phyloP scores from a whole-genome alignment of 2,888 invertebrate species.

The Agriotes lineatus region DNA sequence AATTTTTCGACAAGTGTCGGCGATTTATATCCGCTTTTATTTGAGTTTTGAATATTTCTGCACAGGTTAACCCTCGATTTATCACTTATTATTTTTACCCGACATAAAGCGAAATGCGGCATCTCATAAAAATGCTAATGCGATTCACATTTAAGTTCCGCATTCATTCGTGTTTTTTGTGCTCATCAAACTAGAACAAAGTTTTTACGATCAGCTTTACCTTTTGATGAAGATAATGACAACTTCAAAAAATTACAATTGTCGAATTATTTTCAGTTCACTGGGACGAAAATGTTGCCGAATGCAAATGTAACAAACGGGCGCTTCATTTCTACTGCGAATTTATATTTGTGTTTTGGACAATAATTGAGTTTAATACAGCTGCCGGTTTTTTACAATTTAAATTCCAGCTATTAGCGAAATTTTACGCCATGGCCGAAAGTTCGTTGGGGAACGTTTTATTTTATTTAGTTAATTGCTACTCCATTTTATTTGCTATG shows the following conservation, averaged over 20 bases:
- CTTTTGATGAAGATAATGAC: not conserved
- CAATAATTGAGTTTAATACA: slow-evolving; percentile 14
- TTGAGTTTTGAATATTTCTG: not conserved
- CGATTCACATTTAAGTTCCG: not conserved
- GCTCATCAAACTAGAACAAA: not conserved
- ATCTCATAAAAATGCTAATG: not conserved
- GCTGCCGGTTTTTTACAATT: not conserved
- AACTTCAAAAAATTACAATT: not conserved
- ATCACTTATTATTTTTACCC: not conserved
- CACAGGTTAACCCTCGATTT: not conserved
- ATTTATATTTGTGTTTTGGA: slow-evolving; percentile 21
- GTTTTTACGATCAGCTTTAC: not conserved
- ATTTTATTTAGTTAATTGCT: no score
- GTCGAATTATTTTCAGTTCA: slow-evolving; percentile 7
- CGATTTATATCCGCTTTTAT: not conserved
- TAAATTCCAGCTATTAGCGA: not conserved
- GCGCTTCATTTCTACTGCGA: not conserved
- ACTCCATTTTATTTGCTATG: no score
- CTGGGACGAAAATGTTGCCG: slow-evolving; percentile 10
- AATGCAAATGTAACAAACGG: slow-evolving; percentile 11
- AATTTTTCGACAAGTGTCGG: not conserved
- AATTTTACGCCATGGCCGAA: not conserved
- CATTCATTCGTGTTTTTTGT: not conserved
- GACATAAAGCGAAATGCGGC: not conserved
- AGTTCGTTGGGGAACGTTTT: no score